Conservation (phyloP, 53 echinoderm and acorn worm genomes). For the Temnopleurus reevesii region DNA sequence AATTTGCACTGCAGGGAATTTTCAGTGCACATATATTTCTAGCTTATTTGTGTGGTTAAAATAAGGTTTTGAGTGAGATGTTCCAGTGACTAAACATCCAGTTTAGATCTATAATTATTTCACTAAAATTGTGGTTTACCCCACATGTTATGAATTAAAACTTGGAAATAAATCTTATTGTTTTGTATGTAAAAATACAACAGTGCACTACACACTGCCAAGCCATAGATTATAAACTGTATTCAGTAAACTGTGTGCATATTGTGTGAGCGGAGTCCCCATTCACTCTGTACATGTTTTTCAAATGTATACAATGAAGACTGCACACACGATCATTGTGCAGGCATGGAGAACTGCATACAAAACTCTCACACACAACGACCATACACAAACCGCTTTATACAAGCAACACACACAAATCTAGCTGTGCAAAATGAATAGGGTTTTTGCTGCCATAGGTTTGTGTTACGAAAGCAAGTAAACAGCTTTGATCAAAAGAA, state of each 20-base stretch:
- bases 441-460: background rate
- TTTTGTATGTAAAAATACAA: background rate
- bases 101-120: too few relatives aligned
- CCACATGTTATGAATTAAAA: too few relatives aligned
- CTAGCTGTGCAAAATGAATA: background rate
- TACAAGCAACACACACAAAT: background rate
- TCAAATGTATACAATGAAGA: background rate
- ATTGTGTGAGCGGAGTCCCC: background rate
- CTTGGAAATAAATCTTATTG: background rate
- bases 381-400: background rate
- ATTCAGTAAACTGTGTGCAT: background rate
- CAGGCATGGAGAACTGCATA: too few relatives aligned
- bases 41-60: too few relatives aligned
- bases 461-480: background rate
- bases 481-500: background rate
- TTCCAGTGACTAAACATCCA: too few relatives aligned
- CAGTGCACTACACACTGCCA: background rate
- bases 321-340: background rate
- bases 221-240: background rate
- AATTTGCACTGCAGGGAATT: too few relatives aligned
- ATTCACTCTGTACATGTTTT: background rate
- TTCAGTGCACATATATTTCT: too few relatives aligned
- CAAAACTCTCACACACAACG: background rate
- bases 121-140: too few relatives aligned
- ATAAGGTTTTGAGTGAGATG: too few relatives aligned